Conservation (phyloP, 2,888 invertebrate species). For the Elysia crispata region DNA sequence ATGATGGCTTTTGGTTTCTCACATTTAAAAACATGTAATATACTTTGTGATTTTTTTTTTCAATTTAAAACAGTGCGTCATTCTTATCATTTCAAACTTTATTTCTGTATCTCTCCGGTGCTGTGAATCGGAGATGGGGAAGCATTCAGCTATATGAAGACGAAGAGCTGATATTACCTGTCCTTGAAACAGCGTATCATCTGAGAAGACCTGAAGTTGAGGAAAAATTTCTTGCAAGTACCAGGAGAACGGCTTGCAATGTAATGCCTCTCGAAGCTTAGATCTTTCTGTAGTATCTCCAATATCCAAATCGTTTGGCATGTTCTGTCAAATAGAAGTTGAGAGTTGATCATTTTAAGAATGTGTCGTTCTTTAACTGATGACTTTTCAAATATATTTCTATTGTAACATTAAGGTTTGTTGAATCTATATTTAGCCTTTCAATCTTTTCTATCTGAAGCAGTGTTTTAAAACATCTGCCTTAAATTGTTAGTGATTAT, state of each 20-base stretch:
- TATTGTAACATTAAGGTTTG: background rate
- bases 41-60: background rate
- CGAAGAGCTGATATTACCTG: conserved; percentile 48
- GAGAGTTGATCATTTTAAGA: background rate
- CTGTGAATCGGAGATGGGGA: background rate
- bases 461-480: too few relatives aligned
- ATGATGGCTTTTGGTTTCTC: background rate
- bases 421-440: too few relatives aligned
- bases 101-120: too few relatives aligned
- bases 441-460: too few relatives aligned
- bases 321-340: conserved; percentile 37
- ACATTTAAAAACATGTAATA: background rate
- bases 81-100: too few relatives aligned
- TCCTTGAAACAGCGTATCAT: conserved; percentile 45
- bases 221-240: conserved; percentile 51
- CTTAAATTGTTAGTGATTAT: too few relatives aligned
- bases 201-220: conserved; percentile 49
- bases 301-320: conserved; percentile 45
- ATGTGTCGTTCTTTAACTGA: background rate
- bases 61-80: too few relatives aligned
- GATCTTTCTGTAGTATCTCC: conserved; percentile 51
- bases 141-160: background rate
- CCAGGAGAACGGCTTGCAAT: conserved; percentile 54
- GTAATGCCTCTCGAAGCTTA: conserved; percentile 46
- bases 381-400: background rate